phyloP scores from a whole-genome alignment of 2,888 invertebrate species.

The Oligia latruncula region DNA sequence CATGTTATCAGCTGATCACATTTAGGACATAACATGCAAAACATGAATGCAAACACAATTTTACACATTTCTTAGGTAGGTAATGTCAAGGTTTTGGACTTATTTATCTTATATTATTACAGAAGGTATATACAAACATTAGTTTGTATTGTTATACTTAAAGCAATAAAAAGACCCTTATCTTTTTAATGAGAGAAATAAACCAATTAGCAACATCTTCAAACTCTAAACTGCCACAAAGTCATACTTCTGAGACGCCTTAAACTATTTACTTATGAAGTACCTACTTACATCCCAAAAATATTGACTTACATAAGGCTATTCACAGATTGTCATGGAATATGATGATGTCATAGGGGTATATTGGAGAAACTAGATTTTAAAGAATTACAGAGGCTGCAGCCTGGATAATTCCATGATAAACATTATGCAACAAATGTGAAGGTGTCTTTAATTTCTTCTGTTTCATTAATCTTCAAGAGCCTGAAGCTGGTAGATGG shows the following conservation, averaged over 20 bases:
- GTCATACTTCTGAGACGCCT: neutral
- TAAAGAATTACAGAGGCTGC: neutral
- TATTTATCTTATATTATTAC: neutral
- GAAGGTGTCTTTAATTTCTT: neutral
- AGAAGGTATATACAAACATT: neutral
- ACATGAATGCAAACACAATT: neutral
- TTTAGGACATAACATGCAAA: neutral
- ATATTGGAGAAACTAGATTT: neutral
- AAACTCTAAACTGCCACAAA: neutral
- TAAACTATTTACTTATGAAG: neutral
- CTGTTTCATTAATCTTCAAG: neutral
- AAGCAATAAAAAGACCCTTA: neutral
- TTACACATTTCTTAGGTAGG: neutral
- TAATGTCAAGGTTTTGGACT: neutral
- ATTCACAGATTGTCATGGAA: neutral
- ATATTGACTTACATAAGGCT: neutral
- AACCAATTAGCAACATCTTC: neutral
- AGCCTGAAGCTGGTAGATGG: neutral
- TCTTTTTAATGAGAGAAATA: neutral
- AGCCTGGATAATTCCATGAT: neutral
- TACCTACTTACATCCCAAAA: neutral
- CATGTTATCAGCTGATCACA: slow-evolving; percentile 1
- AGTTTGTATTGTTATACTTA: neutral
- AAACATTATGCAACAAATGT: neutral
- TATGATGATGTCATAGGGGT: neutral